A percentile compares a stretch with the other conserved stretches of the same genome.
These are phyloP conservation scores for Fundulus diaphanus DNA, from an alignment of 2,797 vertebrate genomes.

Conservation along the genomic window DNA sequence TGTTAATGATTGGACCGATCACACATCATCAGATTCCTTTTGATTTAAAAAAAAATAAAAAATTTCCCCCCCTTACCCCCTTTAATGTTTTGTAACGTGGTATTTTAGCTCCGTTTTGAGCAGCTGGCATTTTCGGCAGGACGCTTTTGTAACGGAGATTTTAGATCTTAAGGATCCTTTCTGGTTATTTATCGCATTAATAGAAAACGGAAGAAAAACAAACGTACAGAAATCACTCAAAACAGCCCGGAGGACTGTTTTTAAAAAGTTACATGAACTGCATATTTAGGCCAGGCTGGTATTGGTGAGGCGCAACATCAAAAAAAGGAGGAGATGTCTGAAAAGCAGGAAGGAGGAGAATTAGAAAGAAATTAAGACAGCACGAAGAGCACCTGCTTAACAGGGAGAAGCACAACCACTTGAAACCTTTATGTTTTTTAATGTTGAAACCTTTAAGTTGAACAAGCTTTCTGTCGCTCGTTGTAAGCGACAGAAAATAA, in stretches of 20 bases:
- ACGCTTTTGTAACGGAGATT: not conserved
- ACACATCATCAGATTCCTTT: not conserved
- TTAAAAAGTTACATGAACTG: not conserved
- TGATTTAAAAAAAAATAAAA: no score
- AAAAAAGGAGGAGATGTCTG: not conserved
- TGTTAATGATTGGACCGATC: no score
- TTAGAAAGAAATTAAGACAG: not conserved
- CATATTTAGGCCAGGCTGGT: not conserved
- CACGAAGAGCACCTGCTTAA: not conserved
- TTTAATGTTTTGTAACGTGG: not conserved
- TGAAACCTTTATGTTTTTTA: no score
- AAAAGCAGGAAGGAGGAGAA: not conserved
- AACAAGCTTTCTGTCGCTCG: not conserved
- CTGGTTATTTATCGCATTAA: not conserved
- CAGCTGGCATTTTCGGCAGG: not conserved
- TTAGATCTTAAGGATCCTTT: not conserved
- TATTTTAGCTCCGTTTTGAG: not conserved
- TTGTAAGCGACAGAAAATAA: not conserved
- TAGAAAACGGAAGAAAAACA: no score
- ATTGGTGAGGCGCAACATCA: not conserved
- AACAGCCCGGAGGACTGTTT: not conserved
- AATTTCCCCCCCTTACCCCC: no score
- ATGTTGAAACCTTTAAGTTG: no score
- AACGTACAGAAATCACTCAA: not conserved
- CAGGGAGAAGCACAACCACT: no score